Conservation (phyloP, 2,888 invertebrate species). For the Sacculina carcini region DNA sequence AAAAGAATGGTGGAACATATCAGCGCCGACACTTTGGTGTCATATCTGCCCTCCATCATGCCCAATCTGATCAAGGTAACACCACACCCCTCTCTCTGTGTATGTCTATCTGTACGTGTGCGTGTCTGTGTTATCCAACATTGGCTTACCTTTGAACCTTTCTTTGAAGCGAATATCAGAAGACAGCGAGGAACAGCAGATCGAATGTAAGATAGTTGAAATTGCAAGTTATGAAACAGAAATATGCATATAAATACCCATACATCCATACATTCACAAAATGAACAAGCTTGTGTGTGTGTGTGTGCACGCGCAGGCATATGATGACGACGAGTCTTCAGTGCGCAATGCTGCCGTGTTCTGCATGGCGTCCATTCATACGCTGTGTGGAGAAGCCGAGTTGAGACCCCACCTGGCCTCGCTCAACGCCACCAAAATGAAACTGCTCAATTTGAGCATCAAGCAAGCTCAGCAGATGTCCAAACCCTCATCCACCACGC, state of each 20-base stretch:
- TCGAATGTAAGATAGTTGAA: not conserved
- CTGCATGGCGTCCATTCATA: conserved; percentile 83
- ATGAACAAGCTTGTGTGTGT: too few species aligned
- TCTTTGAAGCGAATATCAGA: too few species aligned
- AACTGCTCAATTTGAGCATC: conserved; percentile 52
- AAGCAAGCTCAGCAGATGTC: conserved; percentile 31
- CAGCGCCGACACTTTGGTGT: conserved; percentile 28
- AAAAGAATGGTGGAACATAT: conserved; percentile 49
- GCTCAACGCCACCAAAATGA: conserved; percentile 67
- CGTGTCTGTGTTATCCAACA: too few species aligned
- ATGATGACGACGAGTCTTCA: conserved; percentile 69
- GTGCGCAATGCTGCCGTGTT: conserved; percentile 90
- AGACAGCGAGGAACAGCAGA: too few species aligned
- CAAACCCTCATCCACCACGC: too few species aligned
- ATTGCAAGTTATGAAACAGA: too few species aligned
- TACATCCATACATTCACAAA: too few species aligned
- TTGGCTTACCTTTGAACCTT: too few species aligned
- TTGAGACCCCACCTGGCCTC: conserved; percentile 51
- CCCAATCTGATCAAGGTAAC: conserved; percentile 61
- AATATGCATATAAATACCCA: too few species aligned
- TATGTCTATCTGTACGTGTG: too few species aligned
- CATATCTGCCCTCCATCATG: conserved; percentile 42
- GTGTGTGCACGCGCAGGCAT: conserved; percentile 34
- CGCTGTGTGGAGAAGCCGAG: conserved; percentile 59
- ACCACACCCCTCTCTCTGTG: too few species aligned